Evolutionary conservation across 2,888 invertebrate genomes (phyloP), one percentile per base, ranked within the genome.

Genomic region (Aleiodes leptofemur): DNA sequence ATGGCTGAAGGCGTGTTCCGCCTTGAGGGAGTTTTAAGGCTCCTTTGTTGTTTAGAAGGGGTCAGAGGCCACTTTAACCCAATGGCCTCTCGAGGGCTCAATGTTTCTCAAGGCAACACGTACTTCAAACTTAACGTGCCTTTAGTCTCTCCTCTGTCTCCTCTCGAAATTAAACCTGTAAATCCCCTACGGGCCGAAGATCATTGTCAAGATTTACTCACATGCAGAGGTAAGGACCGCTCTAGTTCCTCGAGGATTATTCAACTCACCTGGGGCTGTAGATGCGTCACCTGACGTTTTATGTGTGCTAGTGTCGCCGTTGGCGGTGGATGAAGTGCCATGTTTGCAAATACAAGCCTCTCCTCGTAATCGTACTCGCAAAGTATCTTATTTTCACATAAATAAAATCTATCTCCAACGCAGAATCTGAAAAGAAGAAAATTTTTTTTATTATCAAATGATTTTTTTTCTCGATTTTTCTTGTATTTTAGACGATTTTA

Each of bases 351-450:
- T 85, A 97, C 95, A 90, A 96, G 93, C 84, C 97, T 91, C 90
- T 97, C 97, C 87, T 97, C 97, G 90, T 97, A 97, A 91, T 97
- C 97, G 90, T 96, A 96, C 90, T 97, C 97, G 91, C 97, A 97
- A 64, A 97, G 93, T 84, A 97, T 97, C 92, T 96, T 96, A 91
- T 97, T 97, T 91, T 97, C 97, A 90, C 96, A 96, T 85, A 97
- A 91, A 91, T 97, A 97, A 90, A 97, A 97, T 86, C 96, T 93
- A 90, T 97, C 97, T 34, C 97, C 97, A 66, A 97, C 97, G 91
- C 97, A 97, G 92, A 97, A 97, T 93, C 97, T 97, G 91, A 13
- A 86, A 87, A 6, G 8, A 55, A 9, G 8, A 34, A 34, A 4
- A 34, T 34, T 34, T 34, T 34, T 34, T 34, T 34, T n/a, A n/a